Percentiles rank a stretch among this genome's conserved stretches.
phyloP scores from a whole-genome alignment of 2,797 vertebrate species.

The Gadopsis marmoratus region DNA sequence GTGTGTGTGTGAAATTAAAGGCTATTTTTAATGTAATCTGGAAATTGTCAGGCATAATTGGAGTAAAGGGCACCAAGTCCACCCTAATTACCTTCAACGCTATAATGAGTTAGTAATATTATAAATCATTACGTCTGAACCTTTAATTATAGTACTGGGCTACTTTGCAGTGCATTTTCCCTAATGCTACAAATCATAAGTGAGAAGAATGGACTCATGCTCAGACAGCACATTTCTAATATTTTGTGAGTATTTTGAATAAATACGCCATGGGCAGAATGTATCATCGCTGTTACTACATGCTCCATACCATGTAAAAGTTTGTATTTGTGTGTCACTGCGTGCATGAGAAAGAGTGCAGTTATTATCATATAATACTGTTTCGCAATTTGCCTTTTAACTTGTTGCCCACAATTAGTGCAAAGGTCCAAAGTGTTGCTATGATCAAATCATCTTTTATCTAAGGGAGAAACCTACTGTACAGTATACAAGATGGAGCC shows the following conservation, averaged over 20 bases:
- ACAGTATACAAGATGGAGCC: background rate
- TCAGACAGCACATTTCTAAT: constrained; percentile 34
- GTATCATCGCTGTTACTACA: background rate
- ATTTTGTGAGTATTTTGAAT: constrained; percentile 11
- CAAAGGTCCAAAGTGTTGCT: background rate
- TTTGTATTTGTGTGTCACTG: background rate
- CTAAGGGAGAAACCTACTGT: background rate
- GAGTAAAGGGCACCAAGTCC: constrained; percentile 22
- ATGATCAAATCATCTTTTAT: background rate
- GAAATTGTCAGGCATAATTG: constrained; percentile 52
- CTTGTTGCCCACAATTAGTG: background rate
- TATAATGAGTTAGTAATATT: constrained; percentile 23
- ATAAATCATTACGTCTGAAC: constrained; percentile 44
- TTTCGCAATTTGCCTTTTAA: background rate
- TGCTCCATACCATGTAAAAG: background rate
- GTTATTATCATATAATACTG: background rate
- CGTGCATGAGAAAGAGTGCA: background rate
- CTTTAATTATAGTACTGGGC: constrained; percentile 36
- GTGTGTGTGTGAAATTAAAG: constrained; percentile 42
- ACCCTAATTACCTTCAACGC: constrained; percentile 31
- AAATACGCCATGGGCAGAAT: background rate
- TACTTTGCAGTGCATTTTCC: constrained; percentile 20
- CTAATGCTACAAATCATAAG: constrained; percentile 27
- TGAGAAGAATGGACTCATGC: constrained; percentile 1
- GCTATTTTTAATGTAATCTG: constrained; percentile 42